Evolutionary conservation across 2,888 invertebrate species (phyloP).

Genomic region (Drosophila mettleri): DNA sequence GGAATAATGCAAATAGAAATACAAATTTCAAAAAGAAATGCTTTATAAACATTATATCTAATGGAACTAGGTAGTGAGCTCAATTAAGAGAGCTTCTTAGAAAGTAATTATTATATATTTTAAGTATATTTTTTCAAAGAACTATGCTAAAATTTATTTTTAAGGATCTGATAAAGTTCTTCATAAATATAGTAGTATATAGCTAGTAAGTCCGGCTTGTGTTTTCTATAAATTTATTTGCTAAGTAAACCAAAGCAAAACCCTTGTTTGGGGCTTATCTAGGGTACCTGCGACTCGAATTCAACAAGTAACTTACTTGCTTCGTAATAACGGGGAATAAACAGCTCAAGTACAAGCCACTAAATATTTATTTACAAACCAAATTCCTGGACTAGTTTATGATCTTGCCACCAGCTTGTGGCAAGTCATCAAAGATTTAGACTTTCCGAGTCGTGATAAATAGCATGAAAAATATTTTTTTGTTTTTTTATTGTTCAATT

Average conservation of each 20-base stretch:
- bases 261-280: background rate
- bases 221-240: too few relatives aligned
- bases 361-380: constrained; percentile 8
- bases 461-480: background rate
- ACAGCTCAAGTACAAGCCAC: background rate
- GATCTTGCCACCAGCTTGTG: background rate
- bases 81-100: too few relatives aligned
- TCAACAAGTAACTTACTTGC: background rate
- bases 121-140: too few relatives aligned
- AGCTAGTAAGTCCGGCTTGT: too few relatives aligned
- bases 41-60: too few relatives aligned
- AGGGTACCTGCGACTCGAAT: background rate
- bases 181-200: too few relatives aligned
- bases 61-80: too few relatives aligned
- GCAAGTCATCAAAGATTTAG: background rate
- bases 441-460: background rate
- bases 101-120: too few relatives aligned
- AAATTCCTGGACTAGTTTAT: background rate
- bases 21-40: too few relatives aligned
- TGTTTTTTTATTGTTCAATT: constrained; percentile 10
- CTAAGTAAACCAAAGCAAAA: too few relatives aligned
- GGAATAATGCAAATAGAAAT: background rate
- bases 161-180: too few relatives aligned
- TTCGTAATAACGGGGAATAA: background rate
- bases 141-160: too few relatives aligned